Conservation (phyloP, 2,888 invertebrate genomes). For the Pharmacophagus antenor region DNA sequence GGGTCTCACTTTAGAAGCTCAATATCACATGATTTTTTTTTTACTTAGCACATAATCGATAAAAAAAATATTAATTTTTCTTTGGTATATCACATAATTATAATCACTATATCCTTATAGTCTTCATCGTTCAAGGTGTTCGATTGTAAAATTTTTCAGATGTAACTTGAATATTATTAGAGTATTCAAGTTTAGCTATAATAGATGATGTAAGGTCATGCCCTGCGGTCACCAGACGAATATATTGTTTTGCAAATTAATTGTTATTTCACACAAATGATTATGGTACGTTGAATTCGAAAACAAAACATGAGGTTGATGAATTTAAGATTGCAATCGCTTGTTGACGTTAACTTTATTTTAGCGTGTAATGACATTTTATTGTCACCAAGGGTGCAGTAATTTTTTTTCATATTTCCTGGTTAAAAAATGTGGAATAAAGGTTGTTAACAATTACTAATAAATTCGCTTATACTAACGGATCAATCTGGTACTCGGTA, state of each 20-base stretch:
- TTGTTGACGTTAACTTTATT: slow-evolving; percentile 22
- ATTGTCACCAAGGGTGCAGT: slow-evolving; percentile 11
- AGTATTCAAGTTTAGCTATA: slow-evolving; percentile 13
- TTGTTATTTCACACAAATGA: slow-evolving; percentile 31
- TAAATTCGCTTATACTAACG: too few species aligned
- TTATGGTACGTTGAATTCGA: slow-evolving; percentile 32
- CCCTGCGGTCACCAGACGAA: slow-evolving; percentile 37
- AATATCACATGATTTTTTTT: too few species aligned
- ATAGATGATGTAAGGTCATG: slow-evolving; percentile 37
- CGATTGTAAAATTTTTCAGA: not conserved
- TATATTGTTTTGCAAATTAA: slow-evolving; percentile 37
- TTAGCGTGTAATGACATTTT: slow-evolving; percentile 36
- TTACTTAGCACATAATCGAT: too few species aligned
- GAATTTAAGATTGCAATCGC: slow-evolving; percentile 31
- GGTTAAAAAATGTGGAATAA: not conserved
- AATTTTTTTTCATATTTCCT: not conserved
- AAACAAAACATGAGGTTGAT: slow-evolving; percentile 38
- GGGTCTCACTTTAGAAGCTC: too few species aligned
- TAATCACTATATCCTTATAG: not conserved
- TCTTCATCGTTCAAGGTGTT: not conserved
- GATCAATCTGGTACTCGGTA: too few species aligned
- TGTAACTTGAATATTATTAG: not conserved
- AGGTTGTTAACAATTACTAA: too few species aligned
- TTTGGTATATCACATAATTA: too few species aligned
- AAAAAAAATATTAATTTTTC: too few species aligned